Evolutionary conservation across 2,888 invertebrate species (phyloP).

Genomic region (Thymelicus acteon): DNA sequence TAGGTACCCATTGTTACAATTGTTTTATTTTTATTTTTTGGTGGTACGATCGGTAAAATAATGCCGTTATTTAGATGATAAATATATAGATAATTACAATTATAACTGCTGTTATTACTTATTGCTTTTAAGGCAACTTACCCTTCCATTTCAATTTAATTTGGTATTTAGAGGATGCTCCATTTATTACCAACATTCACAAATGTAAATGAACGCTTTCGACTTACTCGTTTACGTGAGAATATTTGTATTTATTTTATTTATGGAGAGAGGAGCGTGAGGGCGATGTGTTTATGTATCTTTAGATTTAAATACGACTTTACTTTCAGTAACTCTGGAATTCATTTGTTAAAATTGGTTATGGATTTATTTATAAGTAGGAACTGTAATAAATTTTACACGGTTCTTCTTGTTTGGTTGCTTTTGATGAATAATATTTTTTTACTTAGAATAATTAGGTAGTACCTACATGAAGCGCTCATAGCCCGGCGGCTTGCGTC

Average conservation of each 20-base stretch:
- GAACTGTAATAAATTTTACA: not conserved
- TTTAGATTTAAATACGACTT: slow-evolving; percentile 79
- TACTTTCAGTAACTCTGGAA: slow-evolving; percentile 72
- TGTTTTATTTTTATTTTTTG: too few species aligned
- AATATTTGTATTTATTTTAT: slow-evolving; percentile 85
- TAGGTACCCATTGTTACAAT: too few species aligned
- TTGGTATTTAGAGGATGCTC: slow-evolving; percentile 78
- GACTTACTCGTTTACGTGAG: slow-evolving; percentile 82
- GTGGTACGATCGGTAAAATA: too few species aligned
- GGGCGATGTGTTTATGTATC: slow-evolving; percentile 82
- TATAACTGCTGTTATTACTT: not conserved
- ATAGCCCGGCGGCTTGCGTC: too few species aligned
- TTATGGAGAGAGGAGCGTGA: slow-evolving; percentile 77
- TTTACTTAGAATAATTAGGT: too few species aligned
- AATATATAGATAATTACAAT: not conserved
- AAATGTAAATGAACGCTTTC: slow-evolving; percentile 82
- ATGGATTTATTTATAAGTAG: slow-evolving; percentile 16
- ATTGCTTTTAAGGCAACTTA: slow-evolving; percentile 32
- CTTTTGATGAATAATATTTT: too few species aligned
- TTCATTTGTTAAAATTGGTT: slow-evolving; percentile 59
- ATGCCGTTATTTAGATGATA: too few species aligned
- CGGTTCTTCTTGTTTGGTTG: too few species aligned
- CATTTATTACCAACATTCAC: slow-evolving; percentile 79
- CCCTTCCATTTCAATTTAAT: slow-evolving; percentile 56
- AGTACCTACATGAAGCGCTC: too few species aligned